Conservation (phyloP, 2,113 vertebrate species). For the Gyps fulvus region DNA sequence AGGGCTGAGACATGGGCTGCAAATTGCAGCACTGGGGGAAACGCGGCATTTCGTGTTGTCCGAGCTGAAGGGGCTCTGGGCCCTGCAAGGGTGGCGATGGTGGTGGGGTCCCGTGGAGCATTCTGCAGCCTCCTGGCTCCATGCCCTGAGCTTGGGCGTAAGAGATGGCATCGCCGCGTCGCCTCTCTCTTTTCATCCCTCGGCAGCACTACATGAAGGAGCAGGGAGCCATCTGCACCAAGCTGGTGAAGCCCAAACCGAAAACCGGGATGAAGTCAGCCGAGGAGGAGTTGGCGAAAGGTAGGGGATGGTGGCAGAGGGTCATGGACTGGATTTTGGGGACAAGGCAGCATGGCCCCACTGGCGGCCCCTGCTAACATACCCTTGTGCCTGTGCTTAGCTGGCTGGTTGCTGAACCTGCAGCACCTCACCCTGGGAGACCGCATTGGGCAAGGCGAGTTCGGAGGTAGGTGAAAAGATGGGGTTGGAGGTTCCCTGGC, state of each 20-base stretch:
- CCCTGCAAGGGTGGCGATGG: rapidly evolving
- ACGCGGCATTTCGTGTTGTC: rapidly evolving
- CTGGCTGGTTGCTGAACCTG: constrained; percentile 88
- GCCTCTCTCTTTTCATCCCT: neutral
- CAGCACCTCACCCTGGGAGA: constrained; percentile 78
- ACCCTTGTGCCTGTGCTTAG: constrained; percentile 51
- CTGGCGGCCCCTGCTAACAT: neutral
- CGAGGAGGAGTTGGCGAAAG: constrained; percentile 83
- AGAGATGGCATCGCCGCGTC: neutral
- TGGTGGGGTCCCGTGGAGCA: rapidly evolving
- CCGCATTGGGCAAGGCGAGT: constrained; percentile 87
- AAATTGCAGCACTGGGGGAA: neutral
- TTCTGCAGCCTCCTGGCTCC: neutral
- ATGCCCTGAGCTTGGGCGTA: rapidly evolving
- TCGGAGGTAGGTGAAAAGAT: constrained; percentile 79
- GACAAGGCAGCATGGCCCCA: rapidly evolving
- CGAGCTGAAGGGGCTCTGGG: neutral
- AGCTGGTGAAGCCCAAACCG: constrained; percentile 82
- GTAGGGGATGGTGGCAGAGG: constrained; percentile 46
- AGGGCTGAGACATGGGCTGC: neutral
- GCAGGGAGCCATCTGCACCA: constrained; percentile 85
- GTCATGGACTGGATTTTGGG: neutral
- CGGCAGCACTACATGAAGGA: constrained; percentile 84
- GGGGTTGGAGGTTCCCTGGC: neutral
- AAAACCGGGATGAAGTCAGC: constrained; percentile 87